Base-by-base conservation (phyloP, 1,140 invertebrate species). In the Armadillidium nasatum region DNA sequence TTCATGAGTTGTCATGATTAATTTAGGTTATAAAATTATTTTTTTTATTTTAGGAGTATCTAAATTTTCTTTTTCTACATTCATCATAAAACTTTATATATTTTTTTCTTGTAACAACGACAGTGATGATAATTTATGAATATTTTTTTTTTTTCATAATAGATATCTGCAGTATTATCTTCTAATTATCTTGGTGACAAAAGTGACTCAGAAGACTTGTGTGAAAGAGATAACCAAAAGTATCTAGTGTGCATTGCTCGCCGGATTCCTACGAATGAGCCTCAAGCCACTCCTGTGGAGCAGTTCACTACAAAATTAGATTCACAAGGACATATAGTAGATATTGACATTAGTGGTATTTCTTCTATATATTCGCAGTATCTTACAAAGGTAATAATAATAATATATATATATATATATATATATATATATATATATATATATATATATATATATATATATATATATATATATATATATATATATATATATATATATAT, bases 241-340 rank as follows among this genome's bases (percentile, higher is more conserved):
- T 89, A 89, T 84, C 86, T 93, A 78, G 88, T 94, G 86, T 95
- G 93, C 87, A 90, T 93, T 60, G 91, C 90, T 83, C 87, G 93
- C 83, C 88, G 94, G 83, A 91, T 95, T 81, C 90, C 92, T 78
- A 88, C 90, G 79, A 94, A 97, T 84, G 92, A 94, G 83, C 89
- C 90, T 80, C 87, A 89, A 82, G 86, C 88, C 82, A 85, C 88
- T 83, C 85, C 87, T 82, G 87, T 93, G 81, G 93, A 95, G 85
- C 93, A 95, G 85, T 95, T 97, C 85, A 93, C 94, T 82, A 93
- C 96, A 83, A 94, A 94, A 87, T 88, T 97, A 83, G 94, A 96
- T 86, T 87, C 89, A 76, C 88, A 89, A 82, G 94, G 93, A 74
- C 94, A 91, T 85, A 93, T 98, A 81, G 88, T 94, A 81, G 88